Evolutionary conservation across 2,797 vertebrate genomes (phyloP).

Genomic region (Chromis chromis): DNA sequence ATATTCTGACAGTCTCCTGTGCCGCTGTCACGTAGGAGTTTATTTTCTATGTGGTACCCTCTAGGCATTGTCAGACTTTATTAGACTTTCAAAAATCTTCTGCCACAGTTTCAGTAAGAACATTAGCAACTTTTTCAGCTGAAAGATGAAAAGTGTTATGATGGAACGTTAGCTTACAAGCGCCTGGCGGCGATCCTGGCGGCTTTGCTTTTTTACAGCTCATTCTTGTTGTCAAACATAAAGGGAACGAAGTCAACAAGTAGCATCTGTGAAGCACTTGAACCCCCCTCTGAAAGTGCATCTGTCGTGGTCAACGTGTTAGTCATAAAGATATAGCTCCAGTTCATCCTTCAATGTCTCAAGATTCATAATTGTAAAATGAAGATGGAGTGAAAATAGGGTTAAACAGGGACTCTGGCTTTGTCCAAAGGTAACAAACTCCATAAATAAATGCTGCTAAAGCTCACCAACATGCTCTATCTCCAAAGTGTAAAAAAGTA

Average conservation of each 20-base stretch:
- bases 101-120: not conserved
- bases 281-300: not conserved
- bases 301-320: not conserved
- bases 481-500: too few relatives aligned
- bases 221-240: not conserved
- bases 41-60: not conserved
- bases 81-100: not conserved
- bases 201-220: not conserved
- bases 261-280: not conserved
- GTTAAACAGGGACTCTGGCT: too few relatives aligned
- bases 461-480: too few relatives aligned
- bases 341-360: not conserved
- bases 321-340: not conserved
- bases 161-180: not conserved
- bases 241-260: not conserved
- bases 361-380: not conserved
- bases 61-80: not conserved
- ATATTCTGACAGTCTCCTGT: constrained; percentile 11
- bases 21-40: not conserved
- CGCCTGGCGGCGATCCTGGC: too few relatives aligned
- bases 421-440: too few relatives aligned
- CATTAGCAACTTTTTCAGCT: not conserved
- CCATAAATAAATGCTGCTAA: too few relatives aligned
- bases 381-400: not conserved
- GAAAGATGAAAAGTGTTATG: not conserved